Evolutionary conservation across 2,113 vertebrate genomes (phyloP).

Genomic region (Cottus gobio): DNA sequence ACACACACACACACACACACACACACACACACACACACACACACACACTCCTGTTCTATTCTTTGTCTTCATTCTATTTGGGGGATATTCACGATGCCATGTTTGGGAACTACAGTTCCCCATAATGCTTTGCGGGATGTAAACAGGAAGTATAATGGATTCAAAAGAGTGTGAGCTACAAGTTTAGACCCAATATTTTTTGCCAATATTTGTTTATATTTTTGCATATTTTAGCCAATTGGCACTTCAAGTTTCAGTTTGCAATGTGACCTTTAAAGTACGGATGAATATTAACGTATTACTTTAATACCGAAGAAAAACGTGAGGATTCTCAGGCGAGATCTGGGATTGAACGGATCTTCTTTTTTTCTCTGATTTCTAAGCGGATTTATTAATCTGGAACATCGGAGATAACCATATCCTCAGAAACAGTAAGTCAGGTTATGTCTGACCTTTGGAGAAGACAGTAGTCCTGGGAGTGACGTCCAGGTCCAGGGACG

Average conservation of each 20-base stretch:
- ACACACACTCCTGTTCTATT: not conserved
- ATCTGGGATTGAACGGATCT: not conserved
- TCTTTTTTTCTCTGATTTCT: not conserved
- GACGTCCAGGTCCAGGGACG: constrained; percentile 80
- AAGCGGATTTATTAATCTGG: not conserved
- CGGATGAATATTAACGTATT: not conserved
- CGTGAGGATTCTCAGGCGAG: not conserved
- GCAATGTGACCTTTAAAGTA: not conserved
- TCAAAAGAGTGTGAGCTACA: not conserved
- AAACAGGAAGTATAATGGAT: not conserved
- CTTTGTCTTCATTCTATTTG: not conserved
- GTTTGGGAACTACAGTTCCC: not conserved
- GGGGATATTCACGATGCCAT: not conserved
- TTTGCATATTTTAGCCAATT: not conserved
- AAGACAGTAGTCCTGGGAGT: constrained; percentile 81
- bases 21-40: too few relatives aligned
- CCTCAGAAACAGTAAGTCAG: not conserved
- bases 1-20: too few relatives aligned
- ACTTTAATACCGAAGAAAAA: not conserved
- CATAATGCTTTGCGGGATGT: not conserved
- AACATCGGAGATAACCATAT: not conserved
- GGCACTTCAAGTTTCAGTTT: not conserved
- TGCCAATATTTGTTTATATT: not conserved
- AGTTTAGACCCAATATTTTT: not conserved
- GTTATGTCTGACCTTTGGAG: constrained; percentile 68